phyloP scores from a whole-genome alignment of 1,140 invertebrate species.

The Thaumatotibia leucotreta region DNA sequence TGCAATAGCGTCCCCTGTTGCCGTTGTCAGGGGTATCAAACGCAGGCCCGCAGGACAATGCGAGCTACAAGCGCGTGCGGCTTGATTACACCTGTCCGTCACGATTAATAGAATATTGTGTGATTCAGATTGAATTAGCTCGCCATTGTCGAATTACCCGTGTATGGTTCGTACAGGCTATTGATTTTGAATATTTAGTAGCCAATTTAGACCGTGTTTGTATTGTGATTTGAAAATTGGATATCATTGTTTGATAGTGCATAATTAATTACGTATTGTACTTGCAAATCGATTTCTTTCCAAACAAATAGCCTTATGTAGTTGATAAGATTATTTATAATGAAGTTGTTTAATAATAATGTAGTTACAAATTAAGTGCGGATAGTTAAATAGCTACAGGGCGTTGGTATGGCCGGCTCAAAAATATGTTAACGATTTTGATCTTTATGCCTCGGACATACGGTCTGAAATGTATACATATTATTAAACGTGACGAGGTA shows the following conservation, averaged over 20 bases:
- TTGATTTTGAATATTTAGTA: slow-evolving; percentile 74
- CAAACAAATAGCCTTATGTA: background rate
- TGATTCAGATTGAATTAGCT: slow-evolving; percentile 72
- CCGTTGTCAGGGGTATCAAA: slow-evolving; percentile 26
- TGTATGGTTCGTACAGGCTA: slow-evolving; percentile 63
- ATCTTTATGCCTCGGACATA: no score
- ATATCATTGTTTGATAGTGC: slow-evolving; percentile 20
- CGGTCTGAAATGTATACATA: no score
- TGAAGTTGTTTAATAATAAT: background rate
- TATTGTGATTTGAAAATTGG: slow-evolving; percentile 63
- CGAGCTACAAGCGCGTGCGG: slow-evolving; percentile 38
- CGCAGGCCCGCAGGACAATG: slow-evolving; percentile 38
- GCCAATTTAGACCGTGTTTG: slow-evolving; percentile 65
- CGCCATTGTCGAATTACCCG: slow-evolving; percentile 64
- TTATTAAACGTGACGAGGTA: no score
- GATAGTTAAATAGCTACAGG: no score
- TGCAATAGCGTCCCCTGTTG: background rate
- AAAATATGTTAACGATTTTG: no score
- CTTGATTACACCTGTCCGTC: slow-evolving; percentile 73
- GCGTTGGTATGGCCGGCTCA: no score
- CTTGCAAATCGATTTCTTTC: background rate
- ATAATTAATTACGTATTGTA: background rate
- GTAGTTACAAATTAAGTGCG: no score
- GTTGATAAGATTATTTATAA: background rate
- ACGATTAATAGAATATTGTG: slow-evolving; percentile 74